Conservation (phyloP, 2,888 invertebrate genomes). For the Sabellastarte sp. region DNA sequence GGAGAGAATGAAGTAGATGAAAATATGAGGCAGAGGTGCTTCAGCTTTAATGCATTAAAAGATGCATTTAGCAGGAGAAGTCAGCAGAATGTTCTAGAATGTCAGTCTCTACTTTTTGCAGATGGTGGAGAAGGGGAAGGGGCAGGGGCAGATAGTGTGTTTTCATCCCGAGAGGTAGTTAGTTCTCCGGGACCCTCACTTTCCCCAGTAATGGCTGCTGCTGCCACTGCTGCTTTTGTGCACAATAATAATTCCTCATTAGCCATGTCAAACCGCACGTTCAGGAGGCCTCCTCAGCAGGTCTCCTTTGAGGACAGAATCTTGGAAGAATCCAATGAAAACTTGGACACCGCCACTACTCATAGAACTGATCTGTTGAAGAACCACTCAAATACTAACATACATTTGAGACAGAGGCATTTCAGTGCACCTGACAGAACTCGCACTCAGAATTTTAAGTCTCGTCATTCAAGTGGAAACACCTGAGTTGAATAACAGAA, state of each 20-base stretch:
- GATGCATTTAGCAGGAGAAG: not conserved
- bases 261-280: too few species aligned
- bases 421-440: not conserved
- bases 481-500: too few species aligned
- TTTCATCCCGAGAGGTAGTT: not conserved
- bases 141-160: not conserved
- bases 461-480: not conserved
- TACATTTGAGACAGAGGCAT: not conserved
- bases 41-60: not conserved
- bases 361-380: too few species aligned
- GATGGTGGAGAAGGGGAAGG: not conserved
- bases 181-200: not conserved
- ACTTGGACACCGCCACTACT: not conserved
- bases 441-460: not conserved
- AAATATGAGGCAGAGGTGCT: not conserved
- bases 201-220: not conserved
- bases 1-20: not conserved
- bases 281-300: not conserved
- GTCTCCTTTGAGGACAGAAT: not conserved
- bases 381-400: not conserved
- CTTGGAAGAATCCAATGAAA: not conserved
- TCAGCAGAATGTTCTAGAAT: not conserved
- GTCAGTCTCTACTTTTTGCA: not conserved
- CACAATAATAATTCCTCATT: too few species aligned
- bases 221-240: not conserved